Percentiles rank a stretch among this genome's conserved stretches.
These are phyloP conservation scores for Drosophila dives DNA, from an alignment of 2,888 invertebrate genomes.

Conservation along the genomic window DNA sequence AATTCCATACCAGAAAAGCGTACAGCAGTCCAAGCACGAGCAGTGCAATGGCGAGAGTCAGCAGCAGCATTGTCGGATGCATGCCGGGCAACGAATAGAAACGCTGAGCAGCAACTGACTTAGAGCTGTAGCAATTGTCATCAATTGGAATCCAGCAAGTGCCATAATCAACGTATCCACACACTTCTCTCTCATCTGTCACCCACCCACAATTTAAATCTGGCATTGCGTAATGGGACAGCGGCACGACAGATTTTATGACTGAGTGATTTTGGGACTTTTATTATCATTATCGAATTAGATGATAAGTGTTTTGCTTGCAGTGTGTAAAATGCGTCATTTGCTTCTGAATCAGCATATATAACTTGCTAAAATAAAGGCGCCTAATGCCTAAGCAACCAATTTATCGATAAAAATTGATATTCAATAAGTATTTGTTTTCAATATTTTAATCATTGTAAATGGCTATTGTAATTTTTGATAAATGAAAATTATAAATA, in stretches of 20 bases:
- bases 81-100: conserved; percentile 26
- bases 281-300: conserved; percentile 39
- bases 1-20: conserved; percentile 80
- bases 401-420: background rate
- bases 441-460: background rate
- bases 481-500: background rate
- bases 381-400: background rate
- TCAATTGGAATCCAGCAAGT: conserved; percentile 17
- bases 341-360: background rate
- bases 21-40: conserved; percentile 51
- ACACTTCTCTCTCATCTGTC: background rate
- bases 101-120: conserved; percentile 33
- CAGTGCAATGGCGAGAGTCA: conserved; percentile 16
- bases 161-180: conserved; percentile 4
- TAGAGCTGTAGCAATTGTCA: conserved; percentile 9
- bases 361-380: background rate
- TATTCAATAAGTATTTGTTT: background rate
- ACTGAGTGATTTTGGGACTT: conserved; percentile 6
- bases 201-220: conserved; percentile 6
- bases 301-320: conserved; percentile 22
- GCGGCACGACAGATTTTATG: conserved; percentile 22
- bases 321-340: conserved; percentile 4
- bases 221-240: conserved; percentile 15
- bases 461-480: background rate
- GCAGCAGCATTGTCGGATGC: conserved; percentile 37